A percentile compares a stretch with the other conserved stretches of the same genome.
Conservation (phyloP, 1,140 invertebrate genomes). For the Paraescarpia echinospica region DNA sequence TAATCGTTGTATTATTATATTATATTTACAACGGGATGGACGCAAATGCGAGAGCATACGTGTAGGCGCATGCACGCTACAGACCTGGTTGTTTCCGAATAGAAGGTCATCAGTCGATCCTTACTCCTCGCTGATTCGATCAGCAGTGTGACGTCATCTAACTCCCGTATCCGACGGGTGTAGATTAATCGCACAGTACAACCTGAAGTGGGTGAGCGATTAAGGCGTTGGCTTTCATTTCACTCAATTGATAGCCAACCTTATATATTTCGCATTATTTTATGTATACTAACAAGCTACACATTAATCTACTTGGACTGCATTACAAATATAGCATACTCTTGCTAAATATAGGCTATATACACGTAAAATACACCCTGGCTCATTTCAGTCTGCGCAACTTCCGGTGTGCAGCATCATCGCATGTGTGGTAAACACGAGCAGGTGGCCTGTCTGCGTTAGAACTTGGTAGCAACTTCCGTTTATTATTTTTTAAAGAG, state of each 20-base stretch:
- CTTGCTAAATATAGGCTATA: background rate
- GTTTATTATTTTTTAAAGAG: background rate
- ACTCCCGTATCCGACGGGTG: background rate
- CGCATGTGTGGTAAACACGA: background rate
- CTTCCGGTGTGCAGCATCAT: background rate
- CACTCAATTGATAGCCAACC: background rate
- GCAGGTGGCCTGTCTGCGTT: background rate
- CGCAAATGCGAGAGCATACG: no score
- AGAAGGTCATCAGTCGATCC: background rate
- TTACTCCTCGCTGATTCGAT: background rate
- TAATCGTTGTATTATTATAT: no score
- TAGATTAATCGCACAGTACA: background rate
- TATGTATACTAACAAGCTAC: background rate
- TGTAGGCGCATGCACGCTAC: no score
- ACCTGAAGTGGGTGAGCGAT: background rate
- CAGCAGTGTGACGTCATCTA: background rate
- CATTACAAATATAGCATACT: background rate
- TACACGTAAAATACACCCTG: background rate
- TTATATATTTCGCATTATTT: background rate
- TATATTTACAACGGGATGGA: no score
- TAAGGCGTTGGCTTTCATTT: background rate
- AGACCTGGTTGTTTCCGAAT: background rate
- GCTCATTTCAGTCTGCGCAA: background rate
- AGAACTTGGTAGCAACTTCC: background rate
- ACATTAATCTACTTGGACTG: background rate